Conservation (phyloP, 92 coral and sea anemone genomes). For the Phenganax stokvisi region DNA sequence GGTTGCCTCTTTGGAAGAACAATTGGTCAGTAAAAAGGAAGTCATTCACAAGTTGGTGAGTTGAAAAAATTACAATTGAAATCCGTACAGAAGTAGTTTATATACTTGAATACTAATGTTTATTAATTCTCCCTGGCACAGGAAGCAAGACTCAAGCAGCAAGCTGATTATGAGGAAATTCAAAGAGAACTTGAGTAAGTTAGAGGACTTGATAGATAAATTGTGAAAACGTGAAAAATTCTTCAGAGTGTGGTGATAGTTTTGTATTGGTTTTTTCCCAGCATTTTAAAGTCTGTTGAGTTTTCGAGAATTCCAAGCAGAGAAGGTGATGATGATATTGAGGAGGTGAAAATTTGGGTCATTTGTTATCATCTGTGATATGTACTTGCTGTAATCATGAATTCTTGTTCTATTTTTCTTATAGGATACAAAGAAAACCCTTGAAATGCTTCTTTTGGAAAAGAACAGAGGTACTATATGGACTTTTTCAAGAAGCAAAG, state of each 20-base stretch:
- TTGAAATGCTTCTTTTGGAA: conserved; percentile 93
- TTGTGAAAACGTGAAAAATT: too few species aligned
- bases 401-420: neutral
- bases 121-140: conserved; percentile 13
- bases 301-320: conserved; percentile 62
- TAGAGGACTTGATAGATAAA: neutral
- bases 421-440: conserved; percentile 69
- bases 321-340: conserved; percentile 32
- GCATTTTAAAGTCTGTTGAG: conserved; percentile 78
- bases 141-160: conserved; percentile 74
- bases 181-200: conserved; percentile 79
- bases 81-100: neutral
- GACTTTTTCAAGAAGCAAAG: neutral
- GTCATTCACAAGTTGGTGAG: conserved; percentile 72
- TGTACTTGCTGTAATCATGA: neutral
- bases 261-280: conserved; percentile 12
- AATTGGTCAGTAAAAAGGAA: conserved; percentile 67
- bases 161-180: conserved; percentile 82
- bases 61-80: neutral
- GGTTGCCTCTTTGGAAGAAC: conserved; percentile 81
- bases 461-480: conserved; percentile 68
- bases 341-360: neutral
- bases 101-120: neutral
- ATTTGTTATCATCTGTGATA: conserved; percentile 6
- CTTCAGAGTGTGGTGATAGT: neutral